Evolutionary conservation across 2,888 invertebrate species (phyloP).

Genomic region (Parnassius apollo): DNA sequence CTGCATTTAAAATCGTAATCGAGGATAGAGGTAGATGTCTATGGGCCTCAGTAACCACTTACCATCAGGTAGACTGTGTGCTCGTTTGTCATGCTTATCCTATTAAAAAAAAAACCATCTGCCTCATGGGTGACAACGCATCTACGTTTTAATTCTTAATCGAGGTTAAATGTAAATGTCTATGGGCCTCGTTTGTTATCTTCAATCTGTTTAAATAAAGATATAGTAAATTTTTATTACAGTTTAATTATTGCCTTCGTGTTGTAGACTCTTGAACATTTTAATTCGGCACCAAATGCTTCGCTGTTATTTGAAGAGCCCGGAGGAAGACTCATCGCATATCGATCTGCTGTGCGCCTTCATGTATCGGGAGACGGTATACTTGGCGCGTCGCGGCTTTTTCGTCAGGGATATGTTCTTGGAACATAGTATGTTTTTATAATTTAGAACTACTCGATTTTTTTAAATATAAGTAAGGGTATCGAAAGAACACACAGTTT

Average conservation of each 20-base stretch:
- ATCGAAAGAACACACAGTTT: too few species aligned
- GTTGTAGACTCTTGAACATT: conserved; percentile 31
- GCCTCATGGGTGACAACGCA: too few species aligned
- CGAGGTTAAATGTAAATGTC: too few species aligned
- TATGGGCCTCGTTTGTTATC: too few species aligned
- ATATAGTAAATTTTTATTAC: neutral
- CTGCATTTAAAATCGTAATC: too few species aligned
- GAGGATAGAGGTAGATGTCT: too few species aligned
- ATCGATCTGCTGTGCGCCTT: conserved; percentile 35
- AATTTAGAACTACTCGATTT: neutral
- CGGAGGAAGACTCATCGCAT: conserved; percentile 27
- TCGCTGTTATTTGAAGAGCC: conserved; percentile 32
- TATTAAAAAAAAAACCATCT: too few species aligned
- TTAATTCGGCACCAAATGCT: conserved; percentile 27
- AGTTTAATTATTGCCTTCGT: neutral
- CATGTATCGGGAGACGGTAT: conserved; percentile 40
- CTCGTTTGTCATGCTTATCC: too few species aligned
- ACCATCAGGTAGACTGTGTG: too few species aligned
- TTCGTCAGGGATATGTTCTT: conserved; percentile 37
- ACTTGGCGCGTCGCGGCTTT: conserved; percentile 37
- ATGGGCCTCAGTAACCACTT: too few species aligned
- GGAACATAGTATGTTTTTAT: conserved; percentile 32
- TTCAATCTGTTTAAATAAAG: too few species aligned
- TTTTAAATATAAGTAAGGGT: neutral
- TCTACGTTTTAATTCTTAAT: too few species aligned